Base-by-base conservation (phyloP, 2,113 vertebrate species). In the Ptychochromis oligacanthus region DNA sequence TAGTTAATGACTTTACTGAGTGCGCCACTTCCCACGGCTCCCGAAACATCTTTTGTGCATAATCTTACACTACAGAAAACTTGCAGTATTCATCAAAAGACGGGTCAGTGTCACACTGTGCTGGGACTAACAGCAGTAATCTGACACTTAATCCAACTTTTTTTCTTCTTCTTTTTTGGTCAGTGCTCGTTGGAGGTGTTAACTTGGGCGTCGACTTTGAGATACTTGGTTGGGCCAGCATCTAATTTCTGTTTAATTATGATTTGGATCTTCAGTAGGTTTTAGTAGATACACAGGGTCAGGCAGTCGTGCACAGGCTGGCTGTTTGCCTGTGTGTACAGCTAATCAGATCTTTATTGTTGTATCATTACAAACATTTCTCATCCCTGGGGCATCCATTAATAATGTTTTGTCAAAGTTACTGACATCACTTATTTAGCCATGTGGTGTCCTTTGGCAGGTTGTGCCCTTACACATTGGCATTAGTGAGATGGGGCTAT, bases 1-100 rank as follows among this genome's bases (percentile, higher is more conserved):
- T 61, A 83, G 43, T 82, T 89, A 67, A 85, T 78, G 84, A 83
- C 28, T 89, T 85, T 59, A 24, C 43, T 0, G 15, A 72, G 65
- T 5, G 17, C 54, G 75, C 60, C 80, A 59, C 38, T 89, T 85
- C 64, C 60, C 83, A 77, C 74, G 49, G 81, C 59, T 60, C 43
- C 64, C 9, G 12, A 64, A 88, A 82, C 61, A 82, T 31, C 40
- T 67, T 81, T 65, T 75, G 58, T 77, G 62, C 54, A 81, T 79
- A 70, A 82, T 82, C 26, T 62, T 14, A 58, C 79, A 75, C 62
- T 22, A 55, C 34, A 64, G 13, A n/a, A 9, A 57, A 61, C n/a
- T 40, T 56, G n/a, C 22, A 22, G 12, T 28, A 72, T 52, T 72
- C 65, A 40, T 72, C 77, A 46, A 46, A 77, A 57, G 31, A 17